Evolutionary conservation across 2,888 invertebrate species (phyloP), one percentile per base, ranked within the genome.

Genomic region (Drosophila flavopinicola): DNA sequence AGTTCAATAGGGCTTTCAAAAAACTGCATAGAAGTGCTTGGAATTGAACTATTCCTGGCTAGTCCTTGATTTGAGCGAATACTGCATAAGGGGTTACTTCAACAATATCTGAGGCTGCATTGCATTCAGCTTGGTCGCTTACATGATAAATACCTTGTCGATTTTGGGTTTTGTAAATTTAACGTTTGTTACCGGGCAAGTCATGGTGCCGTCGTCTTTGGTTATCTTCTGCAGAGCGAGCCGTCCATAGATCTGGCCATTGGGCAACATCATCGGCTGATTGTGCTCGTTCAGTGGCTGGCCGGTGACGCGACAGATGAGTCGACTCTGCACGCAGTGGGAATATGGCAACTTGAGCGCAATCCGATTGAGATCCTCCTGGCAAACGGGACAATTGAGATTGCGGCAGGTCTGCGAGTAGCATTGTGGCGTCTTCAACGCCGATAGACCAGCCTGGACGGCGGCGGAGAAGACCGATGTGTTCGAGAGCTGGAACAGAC

Each of bases 141-240:
- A 99, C 98, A 99, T 98, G 52, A 99, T 98, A 90, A 95, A 99
- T 42, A 99, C 98, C 92, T 99, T 98, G 90, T 98, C 98, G 41
- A 97, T 95, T 90, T 98, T 97, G 83, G 97, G 96, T 91, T 97
- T 94, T 68, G 95, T 94, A 92, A 95, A 99, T 75, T 95, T 94
- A 89, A 98, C 96, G 91, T 97, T 97, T 59, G 99, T 99, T 89
- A 98, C 94, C 25, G 99, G 98, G 91, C 99, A 99, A 65, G 96
- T 94, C 65, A 99, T 94, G 80, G 95, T 95, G 37, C 98, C 98
- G 84, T 97, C 96, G 88, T 98, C 97, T 89, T 96, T 95, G 88
- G 98, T 97, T 95, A 99, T 97, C 90, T 96, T 95, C 78, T 95
- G 94, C 59, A 99, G 92, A 10, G 98, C 97, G 93, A 96, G 94